A percentile compares a stretch with the other conserved stretches of the same genome.
phyloP scores from a whole-genome alignment of 2,888 invertebrate species.

The Acanthosepion pharaonis region DNA sequence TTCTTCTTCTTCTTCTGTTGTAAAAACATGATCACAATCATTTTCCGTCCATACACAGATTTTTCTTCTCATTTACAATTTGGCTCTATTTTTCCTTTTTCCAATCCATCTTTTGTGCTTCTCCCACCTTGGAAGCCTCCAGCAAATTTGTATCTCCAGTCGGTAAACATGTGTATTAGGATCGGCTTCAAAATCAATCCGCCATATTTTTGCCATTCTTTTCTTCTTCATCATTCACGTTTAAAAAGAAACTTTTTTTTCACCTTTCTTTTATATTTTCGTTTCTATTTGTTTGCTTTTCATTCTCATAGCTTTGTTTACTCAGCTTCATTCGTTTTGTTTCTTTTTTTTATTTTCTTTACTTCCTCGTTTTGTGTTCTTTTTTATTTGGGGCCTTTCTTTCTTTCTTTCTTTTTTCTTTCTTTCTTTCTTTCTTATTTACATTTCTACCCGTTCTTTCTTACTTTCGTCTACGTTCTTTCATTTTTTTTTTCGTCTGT shows the following conservation, averaged over 20 bases:
- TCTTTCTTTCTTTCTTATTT: not conserved
- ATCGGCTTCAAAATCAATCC: not conserved
- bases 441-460: no score
- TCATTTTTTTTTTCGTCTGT: no score
- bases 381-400: not conserved
- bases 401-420: not conserved
- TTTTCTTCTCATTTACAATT: not conserved
- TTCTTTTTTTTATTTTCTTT: not conserved
- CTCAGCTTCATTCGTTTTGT: not conserved
- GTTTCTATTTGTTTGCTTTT: not conserved
- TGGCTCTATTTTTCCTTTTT: not conserved
- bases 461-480: no score
- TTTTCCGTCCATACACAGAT: no score
- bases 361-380: not conserved
- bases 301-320: not conserved
- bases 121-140: not conserved
- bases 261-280: not conserved
- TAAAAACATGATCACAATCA: no score
- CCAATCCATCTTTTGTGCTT: not conserved
- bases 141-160: not conserved
- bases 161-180: not conserved
- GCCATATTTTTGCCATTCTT: not conserved
- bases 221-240: not conserved
- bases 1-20: no score
- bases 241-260: no score